phyloP scores from a whole-genome alignment of 2,797 vertebrate species.

The Acridotheres tristis region DNA sequence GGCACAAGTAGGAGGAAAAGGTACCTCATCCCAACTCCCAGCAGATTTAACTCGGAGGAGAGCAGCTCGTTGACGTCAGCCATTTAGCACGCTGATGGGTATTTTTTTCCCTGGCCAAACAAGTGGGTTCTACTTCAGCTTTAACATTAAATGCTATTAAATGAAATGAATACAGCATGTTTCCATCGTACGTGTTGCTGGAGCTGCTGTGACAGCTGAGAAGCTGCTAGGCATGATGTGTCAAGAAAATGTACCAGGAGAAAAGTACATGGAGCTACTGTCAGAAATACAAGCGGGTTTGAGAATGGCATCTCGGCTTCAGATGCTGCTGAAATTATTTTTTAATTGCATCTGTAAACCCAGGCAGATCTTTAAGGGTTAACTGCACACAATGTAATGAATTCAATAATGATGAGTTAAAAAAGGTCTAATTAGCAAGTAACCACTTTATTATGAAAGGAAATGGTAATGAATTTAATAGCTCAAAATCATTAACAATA shows the following conservation, averaged over 20 bases:
- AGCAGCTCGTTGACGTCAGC: not conserved
- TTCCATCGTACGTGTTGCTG: conserved; percentile 48
- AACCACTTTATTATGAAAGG: conserved; percentile 92
- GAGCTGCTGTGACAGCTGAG: conserved; percentile 69
- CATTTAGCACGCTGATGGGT: not conserved
- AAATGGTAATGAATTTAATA: conserved; percentile 94
- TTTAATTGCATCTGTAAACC: conserved; percentile 75
- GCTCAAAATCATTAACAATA: conserved; percentile 94
- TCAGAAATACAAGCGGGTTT: conserved; percentile 60
- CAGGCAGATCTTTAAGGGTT: conserved; percentile 83
- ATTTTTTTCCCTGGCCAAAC: conserved; percentile 55
- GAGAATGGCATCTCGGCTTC: conserved; percentile 14
- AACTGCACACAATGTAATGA: conserved; percentile 85
- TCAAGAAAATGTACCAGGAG: conserved; percentile 68
- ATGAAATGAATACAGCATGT: conserved; percentile 60
- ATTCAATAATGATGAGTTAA: conserved; percentile 93
- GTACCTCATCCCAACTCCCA: not conserved
- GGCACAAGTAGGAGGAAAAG: conserved; percentile 4
- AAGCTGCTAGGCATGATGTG: conserved; percentile 71
- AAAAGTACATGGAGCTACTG: conserved; percentile 61
- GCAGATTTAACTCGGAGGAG: not conserved
- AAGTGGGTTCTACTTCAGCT: conserved; percentile 50
- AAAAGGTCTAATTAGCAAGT: conserved; percentile 96
- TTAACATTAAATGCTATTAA: conserved; percentile 59
- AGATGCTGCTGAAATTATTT: conserved; percentile 61